phyloP scores from a whole-genome alignment of 1,140 invertebrate species.

The Oncopodura yosiiana region DNA sequence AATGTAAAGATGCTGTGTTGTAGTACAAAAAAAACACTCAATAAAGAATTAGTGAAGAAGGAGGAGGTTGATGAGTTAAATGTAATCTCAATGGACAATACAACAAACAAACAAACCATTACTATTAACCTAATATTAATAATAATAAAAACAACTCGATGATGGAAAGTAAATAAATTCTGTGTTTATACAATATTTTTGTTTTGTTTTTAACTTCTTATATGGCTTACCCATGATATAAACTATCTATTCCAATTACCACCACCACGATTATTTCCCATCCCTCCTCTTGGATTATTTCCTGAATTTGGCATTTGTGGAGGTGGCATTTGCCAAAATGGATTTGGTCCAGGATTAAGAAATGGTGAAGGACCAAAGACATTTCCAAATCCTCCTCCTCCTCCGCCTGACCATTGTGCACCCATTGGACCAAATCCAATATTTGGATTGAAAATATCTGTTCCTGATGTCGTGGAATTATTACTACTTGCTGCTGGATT shows the following conservation, averaged over 20 bases:
- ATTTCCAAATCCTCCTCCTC: too few relatives aligned
- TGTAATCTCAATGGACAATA: neutral
- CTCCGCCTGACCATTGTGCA: constrained; percentile 22
- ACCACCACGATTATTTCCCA: neutral
- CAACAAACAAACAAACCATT: neutral
- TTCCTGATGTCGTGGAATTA: too few relatives aligned
- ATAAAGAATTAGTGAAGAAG: too few relatives aligned
- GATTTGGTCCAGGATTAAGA: constrained; percentile 26
- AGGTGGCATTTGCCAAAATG: constrained; percentile 3
- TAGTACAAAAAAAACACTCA: too few relatives aligned
- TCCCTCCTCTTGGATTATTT: neutral
- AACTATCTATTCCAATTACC: constrained; percentile 22
- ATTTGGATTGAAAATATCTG: constrained; percentile 31
- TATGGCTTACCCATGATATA: neutral
- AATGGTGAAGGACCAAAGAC: constrained; percentile 21
- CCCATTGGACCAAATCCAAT: constrained; percentile 34
- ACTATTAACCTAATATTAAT: neutral
- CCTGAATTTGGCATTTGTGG: neutral
- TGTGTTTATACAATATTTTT: neutral
- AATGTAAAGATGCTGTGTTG: too few relatives aligned
- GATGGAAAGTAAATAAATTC: neutral
- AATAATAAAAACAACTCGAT: neutral
- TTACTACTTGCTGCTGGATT: too few relatives aligned
- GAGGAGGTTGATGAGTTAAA: neutral
- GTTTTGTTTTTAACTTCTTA: neutral